These are phyloP conservation scores for Helobdella robusta DNA, from an alignment of 2,888 invertebrate species.

Conservation along the genomic window DNA sequence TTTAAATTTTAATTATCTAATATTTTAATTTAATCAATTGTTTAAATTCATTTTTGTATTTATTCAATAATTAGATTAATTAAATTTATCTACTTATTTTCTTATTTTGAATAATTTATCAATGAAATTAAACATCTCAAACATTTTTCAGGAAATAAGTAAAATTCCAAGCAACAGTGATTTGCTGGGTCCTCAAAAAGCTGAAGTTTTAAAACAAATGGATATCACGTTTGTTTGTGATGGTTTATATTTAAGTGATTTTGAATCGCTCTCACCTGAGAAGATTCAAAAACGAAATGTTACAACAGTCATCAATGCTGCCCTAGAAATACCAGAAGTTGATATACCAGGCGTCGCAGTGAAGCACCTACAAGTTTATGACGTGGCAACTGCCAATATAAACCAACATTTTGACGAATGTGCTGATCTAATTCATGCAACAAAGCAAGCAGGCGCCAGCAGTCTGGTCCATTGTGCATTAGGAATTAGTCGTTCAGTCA, in stretches of 20 bases:
- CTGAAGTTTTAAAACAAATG: constrained; percentile 15
- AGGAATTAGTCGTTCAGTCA: constrained; percentile 28
- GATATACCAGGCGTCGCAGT: constrained; percentile 16
- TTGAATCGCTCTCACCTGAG: constrained; percentile 21
- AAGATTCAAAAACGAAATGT: constrained; percentile 18
- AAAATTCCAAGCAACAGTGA: constrained; percentile 6
- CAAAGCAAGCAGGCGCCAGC: constrained; percentile 11
- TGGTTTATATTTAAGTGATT: constrained; percentile 27
- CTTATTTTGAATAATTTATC: too few species aligned
- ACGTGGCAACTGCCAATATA: constrained; percentile 23
- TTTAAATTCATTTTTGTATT: too few species aligned
- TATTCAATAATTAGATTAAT: too few species aligned
- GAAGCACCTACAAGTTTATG: constrained; percentile 17
- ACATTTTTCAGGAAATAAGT: too few species aligned
- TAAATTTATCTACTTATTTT: too few species aligned
- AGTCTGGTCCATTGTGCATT: constrained; percentile 28
- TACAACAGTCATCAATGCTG: constrained; percentile 17
- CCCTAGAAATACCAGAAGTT: constrained; percentile 15
- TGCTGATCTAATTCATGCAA: constrained; percentile 21
- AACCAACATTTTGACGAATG: constrained; percentile 19
- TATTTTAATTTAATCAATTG: too few species aligned
- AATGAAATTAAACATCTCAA: too few species aligned
- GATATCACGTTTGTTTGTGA: constrained; percentile 26
- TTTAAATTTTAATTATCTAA: too few species aligned
- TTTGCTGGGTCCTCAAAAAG: constrained; percentile 14